Evolutionary conservation across 1,140 invertebrate genomes (phyloP).

Genomic region (Ectropis grisescens): DNA sequence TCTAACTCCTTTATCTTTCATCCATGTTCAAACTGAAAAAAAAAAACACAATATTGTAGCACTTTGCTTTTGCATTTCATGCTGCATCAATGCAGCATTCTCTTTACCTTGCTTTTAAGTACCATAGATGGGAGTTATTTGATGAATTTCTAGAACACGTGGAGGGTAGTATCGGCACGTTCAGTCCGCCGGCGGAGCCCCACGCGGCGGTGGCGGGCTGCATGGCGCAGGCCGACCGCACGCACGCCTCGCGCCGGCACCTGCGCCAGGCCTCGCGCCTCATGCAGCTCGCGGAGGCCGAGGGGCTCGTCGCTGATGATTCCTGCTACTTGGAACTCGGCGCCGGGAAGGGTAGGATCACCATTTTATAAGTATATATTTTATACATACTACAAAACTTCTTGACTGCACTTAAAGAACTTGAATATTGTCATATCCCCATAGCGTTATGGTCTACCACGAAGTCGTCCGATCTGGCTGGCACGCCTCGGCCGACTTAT

Average conservation of each 20-base stretch:
- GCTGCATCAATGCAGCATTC: no score
- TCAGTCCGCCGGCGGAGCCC: constrained; percentile 49
- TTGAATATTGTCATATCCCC: no score
- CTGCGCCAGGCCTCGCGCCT: constrained; percentile 79
- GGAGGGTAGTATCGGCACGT: constrained; percentile 25
- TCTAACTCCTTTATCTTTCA: no score
- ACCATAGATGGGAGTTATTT: no score
- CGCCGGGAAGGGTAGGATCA: constrained; percentile 89
- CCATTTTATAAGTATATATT: not conserved
- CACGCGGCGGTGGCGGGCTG: constrained; percentile 70
- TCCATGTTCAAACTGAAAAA: no score
- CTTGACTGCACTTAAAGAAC: not conserved
- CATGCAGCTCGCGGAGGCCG: constrained; percentile 73
- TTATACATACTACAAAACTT: not conserved
- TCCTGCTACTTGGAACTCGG: constrained; percentile 88
- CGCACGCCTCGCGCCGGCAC: constrained; percentile 76
- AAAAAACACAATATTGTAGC: no score
- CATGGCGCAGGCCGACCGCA: constrained; percentile 73
- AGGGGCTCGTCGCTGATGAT: constrained; percentile 68
- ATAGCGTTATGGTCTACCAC: no score
- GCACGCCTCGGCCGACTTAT: no score
- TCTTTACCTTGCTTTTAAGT: no score
- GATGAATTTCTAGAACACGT: constrained; percentile 30
- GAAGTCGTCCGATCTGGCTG: no score
- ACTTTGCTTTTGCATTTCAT: no score